Base-by-base conservation (phyloP, 92 coral and sea anemone species). In the Epizoanthus rinbou region DNA sequence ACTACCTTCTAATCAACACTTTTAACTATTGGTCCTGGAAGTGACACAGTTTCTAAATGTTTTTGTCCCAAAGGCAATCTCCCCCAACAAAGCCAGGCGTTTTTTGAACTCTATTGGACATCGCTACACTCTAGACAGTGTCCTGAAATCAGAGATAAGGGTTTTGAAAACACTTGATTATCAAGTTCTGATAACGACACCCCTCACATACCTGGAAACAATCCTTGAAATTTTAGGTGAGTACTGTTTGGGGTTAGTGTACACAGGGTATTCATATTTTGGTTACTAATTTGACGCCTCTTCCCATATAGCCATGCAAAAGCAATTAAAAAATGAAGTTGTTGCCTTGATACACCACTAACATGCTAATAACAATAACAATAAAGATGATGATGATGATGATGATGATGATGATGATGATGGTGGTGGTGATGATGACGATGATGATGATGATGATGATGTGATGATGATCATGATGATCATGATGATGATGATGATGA, bases 161-260 rank as follows among this genome's bases (percentile, higher is more conserved):
- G 87, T 96, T 57, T 87, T 96, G 17, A 94, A 94, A 69, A 94
- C 98, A 3, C 84, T 96, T 35, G 95, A 96, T 87, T 91, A 94
- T 80, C 88, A 88, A 21, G 76, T 94, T 31, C 91, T 93, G 13
- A 85, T 88, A 56, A 76, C 87, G 73, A 86, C 99, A 54, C 99
- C 99, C 13, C 91, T 96, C 3, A 94, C 94, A 39, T 96, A 87
- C 65, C 71, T 96, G 64, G 99, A 96, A 82, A 94, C 97, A 3
- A 87, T 96, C 45, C 76, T 96, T 65, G 99, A 96, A 81, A 96
- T 96, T 57, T 85, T 96, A 74, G 99, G 99, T 94, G 89, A 69
- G 92, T 73, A 8, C 24, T 75, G 58, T 10, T 16, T 75, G 31
- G 7, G 7, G 81, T 3, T 31, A 18, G 72, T 79, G 63, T 13